These are phyloP conservation scores for Steatornis caripensis DNA, from an alignment of 2,113 vertebrate genomes.

Conservation along the genomic window DNA sequence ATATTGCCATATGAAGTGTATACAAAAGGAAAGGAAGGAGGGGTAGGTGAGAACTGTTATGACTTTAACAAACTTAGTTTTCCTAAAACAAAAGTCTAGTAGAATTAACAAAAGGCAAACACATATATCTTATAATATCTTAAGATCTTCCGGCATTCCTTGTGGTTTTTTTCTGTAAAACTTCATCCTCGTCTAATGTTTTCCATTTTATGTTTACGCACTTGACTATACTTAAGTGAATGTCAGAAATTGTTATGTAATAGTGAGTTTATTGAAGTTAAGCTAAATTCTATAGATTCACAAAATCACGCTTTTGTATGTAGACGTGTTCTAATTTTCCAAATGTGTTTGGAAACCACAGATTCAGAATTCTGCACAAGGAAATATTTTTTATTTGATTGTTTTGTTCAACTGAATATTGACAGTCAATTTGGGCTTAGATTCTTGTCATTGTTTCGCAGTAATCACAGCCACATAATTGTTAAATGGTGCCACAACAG, in stretches of 20 bases:
- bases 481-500: not conserved
- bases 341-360: not conserved
- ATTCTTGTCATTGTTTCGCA: not conserved
- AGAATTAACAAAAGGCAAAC: not conserved
- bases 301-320: not conserved
- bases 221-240: not conserved
- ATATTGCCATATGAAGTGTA: not conserved
- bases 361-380: not conserved
- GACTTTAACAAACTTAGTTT: not conserved
- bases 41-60: not conserved
- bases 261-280: not conserved
- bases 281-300: not conserved
- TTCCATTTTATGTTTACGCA: not conserved
- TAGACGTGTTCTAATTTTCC: not conserved
- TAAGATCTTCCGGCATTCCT: not conserved
- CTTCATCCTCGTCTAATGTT: not conserved
- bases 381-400: not conserved
- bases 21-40: not conserved
- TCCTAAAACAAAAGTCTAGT: not conserved
- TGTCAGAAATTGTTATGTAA: not conserved
- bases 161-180: not conserved
- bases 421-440: not conserved
- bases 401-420: not conserved
- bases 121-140: not conserved
- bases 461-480: not conserved